Base-by-base conservation (phyloP, 2,797 vertebrate genomes). In the Silurus aristotelis region DNA sequence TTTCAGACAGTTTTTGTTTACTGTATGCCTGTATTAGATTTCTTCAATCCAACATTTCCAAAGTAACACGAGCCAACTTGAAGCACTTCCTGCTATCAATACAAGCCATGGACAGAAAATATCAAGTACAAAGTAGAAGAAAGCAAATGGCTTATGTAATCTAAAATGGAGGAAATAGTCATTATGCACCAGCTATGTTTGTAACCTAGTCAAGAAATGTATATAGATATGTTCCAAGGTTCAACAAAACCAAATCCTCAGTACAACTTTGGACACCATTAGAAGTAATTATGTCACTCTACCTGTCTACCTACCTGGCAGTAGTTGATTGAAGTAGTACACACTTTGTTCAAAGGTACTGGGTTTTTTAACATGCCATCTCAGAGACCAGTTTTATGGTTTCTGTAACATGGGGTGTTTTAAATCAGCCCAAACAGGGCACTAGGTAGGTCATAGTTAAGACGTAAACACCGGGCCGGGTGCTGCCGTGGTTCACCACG, bases 311-410 rank as follows among this genome's bases (percentile, higher is more conserved):
- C 6, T 72, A 63, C 76, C 76, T 46, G 31, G 55, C 38, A 81
- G 70, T 68, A 15, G 70, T 61, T 12, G 15, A 52, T 19, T 15
- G 60, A 5, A 64, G n/a, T 43, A 8, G 52, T 27, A 52, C 27
- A 66, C 15, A 43, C 25, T 75, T 61, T 31, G 46, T 38, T 76
- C 3, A 80, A n/a, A 63, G 71, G n/a, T 22, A 72, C n/a, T 60
- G 31, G 27, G 5, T 66, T 60, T 61, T 61, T 14, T 60, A 27
- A 75, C 64, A 27, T 13, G n/a, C 43, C 31, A 63, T 79, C 58
- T 84, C 38, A 10, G 80, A 87, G 56, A 88, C 58, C 78, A 85
- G 12, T 89, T 89, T 38, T 87, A 80, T 87, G 85, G 63, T 87
- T 85, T 83, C 73, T 84, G 43, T 82, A 46, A 48, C 22, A 66